phyloP scores from a whole-genome alignment of 53 echinoderm and acorn worm genomes.

The Luidia sarsii region DNA sequence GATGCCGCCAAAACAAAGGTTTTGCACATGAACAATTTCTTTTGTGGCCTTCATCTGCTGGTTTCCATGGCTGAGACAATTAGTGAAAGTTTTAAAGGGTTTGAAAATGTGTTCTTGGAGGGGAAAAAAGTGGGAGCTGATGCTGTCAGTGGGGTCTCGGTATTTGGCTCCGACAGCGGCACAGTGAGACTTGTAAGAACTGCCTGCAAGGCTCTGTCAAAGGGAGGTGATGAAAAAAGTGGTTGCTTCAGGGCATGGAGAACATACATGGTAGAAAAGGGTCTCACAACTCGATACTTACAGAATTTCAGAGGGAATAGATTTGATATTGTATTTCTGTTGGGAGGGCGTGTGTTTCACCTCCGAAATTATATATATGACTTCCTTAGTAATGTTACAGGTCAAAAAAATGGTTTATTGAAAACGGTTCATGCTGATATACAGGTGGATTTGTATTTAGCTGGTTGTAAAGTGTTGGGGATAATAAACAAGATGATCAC shows the following conservation, averaged over 20 bases:
- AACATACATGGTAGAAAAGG: neutral
- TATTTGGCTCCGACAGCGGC: conserved; percentile 35
- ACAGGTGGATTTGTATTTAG: neutral
- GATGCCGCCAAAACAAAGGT: conserved; percentile 15
- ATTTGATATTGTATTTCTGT: conserved; percentile 6
- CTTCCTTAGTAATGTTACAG: neutral
- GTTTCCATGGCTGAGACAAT: conserved; percentile 42
- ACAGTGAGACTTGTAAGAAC: conserved; percentile 15
- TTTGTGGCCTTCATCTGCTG: conserved; percentile 31
- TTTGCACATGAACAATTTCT: conserved; percentile 34
- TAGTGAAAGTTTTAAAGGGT: no score
- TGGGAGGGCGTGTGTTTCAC: conserved; percentile 19
- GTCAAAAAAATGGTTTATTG: conserved; percentile 12
- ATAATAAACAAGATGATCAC: conserved; percentile 31
- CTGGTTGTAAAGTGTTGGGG: conserved; percentile 33
- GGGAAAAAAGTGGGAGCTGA: conserved; percentile 1
- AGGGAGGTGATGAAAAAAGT: conserved; percentile 35
- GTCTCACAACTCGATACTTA: neutral
- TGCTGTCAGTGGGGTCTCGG: neutral
- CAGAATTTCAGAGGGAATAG: conserved; percentile 11
- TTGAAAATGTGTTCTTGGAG: no score
- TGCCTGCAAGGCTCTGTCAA: conserved; percentile 20
- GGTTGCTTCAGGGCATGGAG: conserved; percentile 9
- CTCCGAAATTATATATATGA: neutral
- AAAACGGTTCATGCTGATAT: conserved; percentile 35